phyloP scores from a whole-genome alignment of 2,797 vertebrate species.

The Acrocephalus scirpaceus region DNA sequence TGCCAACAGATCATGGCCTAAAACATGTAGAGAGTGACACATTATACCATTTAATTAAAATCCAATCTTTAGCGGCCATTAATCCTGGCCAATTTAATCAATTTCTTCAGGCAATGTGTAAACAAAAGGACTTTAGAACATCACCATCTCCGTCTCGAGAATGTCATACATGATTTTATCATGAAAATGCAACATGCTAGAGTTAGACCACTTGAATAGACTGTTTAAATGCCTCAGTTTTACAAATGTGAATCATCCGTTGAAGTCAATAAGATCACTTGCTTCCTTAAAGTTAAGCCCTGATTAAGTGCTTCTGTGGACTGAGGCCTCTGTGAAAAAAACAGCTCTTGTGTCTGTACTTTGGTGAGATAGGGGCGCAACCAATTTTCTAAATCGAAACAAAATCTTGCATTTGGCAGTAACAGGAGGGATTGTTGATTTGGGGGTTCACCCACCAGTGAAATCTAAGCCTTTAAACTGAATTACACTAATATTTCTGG shows the following conservation, averaged over 20 bases:
- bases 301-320: conserved; percentile 25
- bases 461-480: conserved; percentile 15
- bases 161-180: conserved; percentile 10
- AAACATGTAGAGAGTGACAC: not conserved
- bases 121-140: conserved; percentile 32
- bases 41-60: conserved; percentile 54
- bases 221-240: conserved; percentile 27
- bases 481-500: not conserved
- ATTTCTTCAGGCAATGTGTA: conserved; percentile 26
- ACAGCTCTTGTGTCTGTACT: not conserved
- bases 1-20: not conserved
- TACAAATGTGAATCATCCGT: not conserved
- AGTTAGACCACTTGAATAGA: not conserved
- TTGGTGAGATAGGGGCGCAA: not conserved
- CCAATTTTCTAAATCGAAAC: conserved; percentile 13
- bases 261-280: conserved; percentile 39
- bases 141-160: not conserved
- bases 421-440: not conserved
- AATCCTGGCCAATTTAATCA: conserved; percentile 30
- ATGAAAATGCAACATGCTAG: conserved; percentile 11
- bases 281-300: conserved; percentile 39
- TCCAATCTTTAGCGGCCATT: conserved; percentile 8
- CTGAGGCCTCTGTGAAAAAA: not conserved
- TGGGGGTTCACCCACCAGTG: not conserved
- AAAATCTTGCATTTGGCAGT: conserved; percentile 23